These are phyloP conservation scores for Hirudo medicinalis DNA, from an alignment of 1,140 invertebrate genomes.

Conservation along the genomic window DNA sequence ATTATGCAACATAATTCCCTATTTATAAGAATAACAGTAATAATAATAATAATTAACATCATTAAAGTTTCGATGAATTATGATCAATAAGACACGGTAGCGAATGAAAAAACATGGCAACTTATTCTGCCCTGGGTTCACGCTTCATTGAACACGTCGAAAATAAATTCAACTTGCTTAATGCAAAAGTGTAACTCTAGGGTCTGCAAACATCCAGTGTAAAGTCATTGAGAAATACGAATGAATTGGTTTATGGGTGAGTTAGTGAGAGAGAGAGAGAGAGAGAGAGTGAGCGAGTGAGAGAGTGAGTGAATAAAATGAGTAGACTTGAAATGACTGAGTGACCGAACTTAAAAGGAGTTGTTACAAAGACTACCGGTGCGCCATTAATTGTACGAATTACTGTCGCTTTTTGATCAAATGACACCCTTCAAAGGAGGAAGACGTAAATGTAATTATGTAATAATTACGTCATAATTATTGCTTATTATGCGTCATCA, in stretches of 20 bases:
- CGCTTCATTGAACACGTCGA: not conserved
- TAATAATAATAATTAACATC: too few species aligned
- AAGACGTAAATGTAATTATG: too few species aligned
- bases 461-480: too few species aligned
- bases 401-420: too few species aligned
- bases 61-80: not conserved
- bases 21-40: too few species aligned
- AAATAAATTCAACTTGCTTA: not conserved
- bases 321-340: not conserved
- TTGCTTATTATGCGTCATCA: too few species aligned
- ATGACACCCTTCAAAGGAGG: too few species aligned
- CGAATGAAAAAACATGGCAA: not conserved
- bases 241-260: slow-evolving; percentile 22
- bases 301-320: slow-evolving; percentile 23
- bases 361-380: not conserved
- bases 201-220: too few species aligned
- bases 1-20: too few species aligned
- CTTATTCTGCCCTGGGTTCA: not conserved
- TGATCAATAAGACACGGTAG: not conserved
- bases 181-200: not conserved
- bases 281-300: slow-evolving; percentile 26
- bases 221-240: slow-evolving; percentile 8
- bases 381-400: not conserved
- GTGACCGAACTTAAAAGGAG: not conserved
- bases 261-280: slow-evolving; percentile 26